Conservation (phyloP, 2,113 vertebrate species). For the Tricholaema leucomelas region DNA sequence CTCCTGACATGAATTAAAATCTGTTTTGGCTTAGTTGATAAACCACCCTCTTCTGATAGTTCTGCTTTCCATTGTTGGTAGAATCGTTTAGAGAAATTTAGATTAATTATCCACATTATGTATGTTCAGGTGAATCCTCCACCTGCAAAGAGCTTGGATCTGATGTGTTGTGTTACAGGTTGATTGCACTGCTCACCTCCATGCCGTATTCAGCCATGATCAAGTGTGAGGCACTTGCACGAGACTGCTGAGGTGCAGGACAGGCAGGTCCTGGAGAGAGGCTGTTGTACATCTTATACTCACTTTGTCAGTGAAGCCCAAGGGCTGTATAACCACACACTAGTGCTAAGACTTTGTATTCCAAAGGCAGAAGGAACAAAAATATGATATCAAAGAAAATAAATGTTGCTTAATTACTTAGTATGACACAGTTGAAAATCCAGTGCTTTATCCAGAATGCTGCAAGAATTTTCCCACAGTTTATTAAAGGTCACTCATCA, state of each 20-base stretch:
- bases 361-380: neutral
- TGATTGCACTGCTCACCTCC: neutral
- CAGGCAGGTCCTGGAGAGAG: rapidly evolving
- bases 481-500: neutral
- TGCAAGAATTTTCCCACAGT: neutral
- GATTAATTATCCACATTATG: neutral
- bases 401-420: neutral
- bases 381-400: neutral
- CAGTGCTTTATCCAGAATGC: neutral
- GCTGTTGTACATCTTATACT: neutral
- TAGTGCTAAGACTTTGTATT: neutral
- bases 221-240: neutral
- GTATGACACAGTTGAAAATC: neutral
- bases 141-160: neutral
- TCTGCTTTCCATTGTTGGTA: neutral
- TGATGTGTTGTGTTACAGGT: rapidly evolving
- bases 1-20: neutral
- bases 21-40: neutral
- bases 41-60: neutral
- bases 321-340: neutral
- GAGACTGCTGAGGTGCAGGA: neutral
- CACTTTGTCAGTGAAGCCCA: rapidly evolving
- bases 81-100: neutral
- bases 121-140: neutral
- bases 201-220: rapidly evolving